Evolutionary conservation across 2,888 invertebrate species (phyloP), one percentile per base, ranked within the genome.

Genomic region (Xylophagus ater): DNA sequence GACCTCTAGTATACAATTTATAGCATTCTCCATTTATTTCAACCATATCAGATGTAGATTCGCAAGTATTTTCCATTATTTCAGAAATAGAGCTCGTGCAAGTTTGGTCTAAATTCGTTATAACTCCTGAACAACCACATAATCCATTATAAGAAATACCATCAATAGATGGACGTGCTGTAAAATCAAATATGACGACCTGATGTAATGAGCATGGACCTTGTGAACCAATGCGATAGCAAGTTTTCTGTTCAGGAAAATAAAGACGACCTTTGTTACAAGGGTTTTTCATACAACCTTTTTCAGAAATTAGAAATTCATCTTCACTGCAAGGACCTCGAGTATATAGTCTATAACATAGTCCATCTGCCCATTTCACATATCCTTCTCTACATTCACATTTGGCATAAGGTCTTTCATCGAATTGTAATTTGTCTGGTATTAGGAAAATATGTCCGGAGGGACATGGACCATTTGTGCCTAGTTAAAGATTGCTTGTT

Each of bases 61-160:
- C 69, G 50, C 81, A 81, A 1, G 67, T 62, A 42, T 68, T 68
- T 17, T 57, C 54, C 7, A 20, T 43, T 28, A 40, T 43, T 19
- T 42, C 46, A 41, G 49, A 45, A 34, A 53, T 49, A 13, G 48
- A 48, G 29, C 48, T 45, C 0, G 53, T 49, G 44, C 63, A 64
- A 40, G 61, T 55, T 42, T 64, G 65, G 42, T 66, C 62, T 28
- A 65, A 51, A 43, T 62, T 60, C 34, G 51, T 65, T 3, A 66
- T 55, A 10, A 63, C 58, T 2, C 61, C 69, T 1, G 73, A 71
- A 53, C 87, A 87, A 7, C 78, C 79, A 52, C 88, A 88, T 33
- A 82, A 73, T 1, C 87, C 88, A 50, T 84, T 82, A 58, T 84
- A 85, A 32, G 84, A 82, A 30, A 86, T 72, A 0, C 86, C 87